Conservation (phyloP, 1,140 invertebrate species). For the silkworm (Bombyx mori) region DNA sequence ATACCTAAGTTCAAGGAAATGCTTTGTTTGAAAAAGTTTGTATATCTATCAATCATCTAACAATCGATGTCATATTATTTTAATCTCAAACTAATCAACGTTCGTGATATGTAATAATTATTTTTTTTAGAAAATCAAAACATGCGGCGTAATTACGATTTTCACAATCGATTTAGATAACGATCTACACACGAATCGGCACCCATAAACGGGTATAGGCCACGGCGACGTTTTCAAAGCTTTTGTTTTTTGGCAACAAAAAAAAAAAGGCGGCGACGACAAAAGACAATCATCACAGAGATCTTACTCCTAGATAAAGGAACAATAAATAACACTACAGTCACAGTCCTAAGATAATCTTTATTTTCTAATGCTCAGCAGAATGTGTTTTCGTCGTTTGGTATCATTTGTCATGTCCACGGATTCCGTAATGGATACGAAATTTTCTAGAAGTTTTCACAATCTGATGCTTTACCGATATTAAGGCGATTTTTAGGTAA, state of each 20-base stretch:
- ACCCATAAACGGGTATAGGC: constrained; percentile 26
- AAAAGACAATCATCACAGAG: constrained; percentile 47
- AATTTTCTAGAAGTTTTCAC: no score
- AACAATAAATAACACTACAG: constrained; percentile 59
- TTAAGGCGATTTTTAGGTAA: no score
- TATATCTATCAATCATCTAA: no score
- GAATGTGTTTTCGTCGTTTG: constrained; percentile 3
- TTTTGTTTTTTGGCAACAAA: constrained; percentile 39
- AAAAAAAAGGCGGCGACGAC: constrained; percentile 45
- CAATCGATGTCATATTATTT: no score
- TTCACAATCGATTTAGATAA: constrained; percentile 48
- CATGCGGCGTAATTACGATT: background rate
- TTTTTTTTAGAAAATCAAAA: no score
- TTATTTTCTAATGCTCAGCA: constrained; percentile 1
- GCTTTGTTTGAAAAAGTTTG: no score
- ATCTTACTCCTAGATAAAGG: constrained; percentile 42
- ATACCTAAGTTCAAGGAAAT: no score
- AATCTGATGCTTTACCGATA: no score
- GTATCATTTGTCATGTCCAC: background rate
- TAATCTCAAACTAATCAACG: no score
- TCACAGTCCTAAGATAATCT: constrained; percentile 12
- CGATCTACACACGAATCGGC: constrained; percentile 57
- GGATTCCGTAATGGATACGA: no score
- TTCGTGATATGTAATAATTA: no score
- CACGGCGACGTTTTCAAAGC: constrained; percentile 33